Evolutionary conservation across 2,113 vertebrate species (phyloP), one percentile per base, ranked within the genome.

Genomic region (Anseranas semipalmata): DNA sequence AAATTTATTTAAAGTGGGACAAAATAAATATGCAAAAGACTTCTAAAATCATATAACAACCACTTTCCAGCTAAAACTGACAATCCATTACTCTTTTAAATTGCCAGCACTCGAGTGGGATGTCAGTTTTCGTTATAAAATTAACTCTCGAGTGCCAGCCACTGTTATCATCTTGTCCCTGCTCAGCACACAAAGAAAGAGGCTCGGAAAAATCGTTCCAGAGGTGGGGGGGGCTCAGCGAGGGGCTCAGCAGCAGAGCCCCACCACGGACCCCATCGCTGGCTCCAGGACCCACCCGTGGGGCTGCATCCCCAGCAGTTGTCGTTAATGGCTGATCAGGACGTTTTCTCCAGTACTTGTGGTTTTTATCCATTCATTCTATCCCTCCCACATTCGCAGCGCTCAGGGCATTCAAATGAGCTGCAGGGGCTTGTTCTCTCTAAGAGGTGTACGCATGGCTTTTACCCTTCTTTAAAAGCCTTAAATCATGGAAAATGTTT

Each of bases 1-100:
- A 97, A 93, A 98, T 97, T 97, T 97, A 95, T 97, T 87, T 97
- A 97, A 98, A 98, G 89, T 97, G 73, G 93, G 97, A 78, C 79
- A 97, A 97, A 97, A 97, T 97, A 98, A 98, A 98, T 98, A 98
- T 97, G 97, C 96, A 96, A 90, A 95, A 96, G 95, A 96, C 88
- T 95, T 95, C 83, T 91, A 92, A 97, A 97, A 96, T 97, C 91
- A 96, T 81, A 62, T 95, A 97, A 93, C 94, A 95, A 73, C 62
- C 66, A 45, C 92, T 98, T 98, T 83, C 92, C 93, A 94, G 96
- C 96, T 97, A 89, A 97, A 98, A 95, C 93, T 91, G 95, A 97
- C 96, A 98, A 96, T 86, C 90, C 85, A 95, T 98, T 97, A 90
- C 93, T 98, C 96, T 96, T 91, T 94, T 86, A 91, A 97, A 96